A percentile compares a stretch with the other conserved stretches of the same genome.
These are phyloP conservation scores for Paragorgia papillata DNA, from an alignment of 92 coral and sea anemone genomes.

Conservation along the genomic window DNA sequence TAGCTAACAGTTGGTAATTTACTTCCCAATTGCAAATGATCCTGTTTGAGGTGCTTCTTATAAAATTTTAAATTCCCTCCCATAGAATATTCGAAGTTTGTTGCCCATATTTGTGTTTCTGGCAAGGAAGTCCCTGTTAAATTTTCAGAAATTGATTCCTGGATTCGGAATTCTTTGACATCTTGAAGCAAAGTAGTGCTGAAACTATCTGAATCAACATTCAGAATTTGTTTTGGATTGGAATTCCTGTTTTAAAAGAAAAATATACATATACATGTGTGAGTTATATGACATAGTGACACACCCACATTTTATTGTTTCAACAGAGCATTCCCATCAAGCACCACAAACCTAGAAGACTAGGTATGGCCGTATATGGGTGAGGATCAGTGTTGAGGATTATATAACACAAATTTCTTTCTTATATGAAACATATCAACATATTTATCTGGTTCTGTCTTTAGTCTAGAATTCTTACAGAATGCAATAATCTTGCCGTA, in stretches of 20 bases:
- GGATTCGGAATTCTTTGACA: slow-evolving; percentile 34
- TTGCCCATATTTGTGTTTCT: background rate
- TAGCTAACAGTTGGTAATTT: background rate
- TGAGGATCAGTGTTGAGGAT: no score
- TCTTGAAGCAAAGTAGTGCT: slow-evolving; percentile 16
- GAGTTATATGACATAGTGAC: no score
- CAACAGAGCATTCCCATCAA: no score
- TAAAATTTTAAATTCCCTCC: slow-evolving; percentile 91
- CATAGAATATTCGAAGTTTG: slow-evolving; percentile 90
- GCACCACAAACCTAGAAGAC: no score
- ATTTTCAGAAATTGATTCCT: slow-evolving; percentile 31
- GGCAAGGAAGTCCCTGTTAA: background rate
- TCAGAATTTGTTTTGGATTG: slow-evolving; percentile 25
- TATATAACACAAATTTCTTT: no score
- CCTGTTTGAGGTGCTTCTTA: slow-evolving; percentile 69
- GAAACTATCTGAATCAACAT: slow-evolving; percentile 21
- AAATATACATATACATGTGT: no score
- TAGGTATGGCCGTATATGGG: no score
- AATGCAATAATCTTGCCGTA: no score
- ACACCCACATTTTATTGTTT: no score
- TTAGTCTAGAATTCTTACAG: no score
- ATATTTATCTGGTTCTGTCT: no score
- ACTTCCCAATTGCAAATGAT: background rate
- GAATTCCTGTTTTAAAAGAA: slow-evolving; percentile 11
- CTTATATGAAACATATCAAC: no score